Base-by-base conservation (phyloP, 1,140 invertebrate genomes). In the Papilio dardanus region DNA sequence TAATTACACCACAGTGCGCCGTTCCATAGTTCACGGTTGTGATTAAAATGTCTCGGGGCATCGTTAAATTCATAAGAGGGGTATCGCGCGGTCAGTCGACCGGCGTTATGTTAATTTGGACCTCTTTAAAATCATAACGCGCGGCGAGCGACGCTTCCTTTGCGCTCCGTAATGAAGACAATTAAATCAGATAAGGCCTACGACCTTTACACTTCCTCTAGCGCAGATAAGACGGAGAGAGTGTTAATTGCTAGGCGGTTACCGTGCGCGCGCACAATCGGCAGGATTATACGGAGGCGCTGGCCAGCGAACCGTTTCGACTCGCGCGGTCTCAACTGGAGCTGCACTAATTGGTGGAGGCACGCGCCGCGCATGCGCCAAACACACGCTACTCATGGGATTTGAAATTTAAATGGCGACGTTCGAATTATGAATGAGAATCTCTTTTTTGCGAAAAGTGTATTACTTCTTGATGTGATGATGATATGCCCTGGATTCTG, bases 11-110 rank as follows among this genome's bases (percentile, higher is more conserved):
- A 77, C 83, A 77, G 79, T 85, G 79, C 82, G 79, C n/a, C 76
- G 86, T 85, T 88, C 88, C 91, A 93, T 92, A 93, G 91, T 93
- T 93, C 91, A 93, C 91, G 90, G 91, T 86, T 89, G 82, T 90
- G 88, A 91, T 91, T 91, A 92, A 88, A 90, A 86, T 88, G 87
- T 91, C 88, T 89, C 78, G 83, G 69, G 68, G 66, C 24, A 83
- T 85, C 85, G 78, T 89, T 86, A 88, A 88, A 86, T 82, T 88
- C 86, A 88, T 84, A 82, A 82, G 77, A 76, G 77, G 74, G 74
- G 79, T 88, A 90, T 91, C 88, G 77, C 40, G 21, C 37, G 66
- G 69, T 84, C 77, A 81, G 74, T 76, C 80, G 78, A 71, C 74
- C 76, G 79, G 80, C 82, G 76, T 86, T 86, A 91, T 88, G 86